phyloP scores from a whole-genome alignment of 2,888 invertebrate genomes.

The Volucella inanis region DNA sequence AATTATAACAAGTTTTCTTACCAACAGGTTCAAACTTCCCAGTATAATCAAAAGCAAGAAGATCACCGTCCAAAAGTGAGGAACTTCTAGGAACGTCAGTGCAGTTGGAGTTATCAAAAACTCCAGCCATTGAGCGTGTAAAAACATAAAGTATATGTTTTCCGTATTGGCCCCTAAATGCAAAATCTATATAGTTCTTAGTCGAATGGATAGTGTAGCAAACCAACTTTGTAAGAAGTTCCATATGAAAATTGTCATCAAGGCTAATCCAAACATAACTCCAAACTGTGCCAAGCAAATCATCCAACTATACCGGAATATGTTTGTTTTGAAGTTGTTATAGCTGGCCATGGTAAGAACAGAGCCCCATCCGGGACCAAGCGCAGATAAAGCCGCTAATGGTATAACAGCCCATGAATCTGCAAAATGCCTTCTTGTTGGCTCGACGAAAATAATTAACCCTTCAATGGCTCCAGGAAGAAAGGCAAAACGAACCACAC shows the following conservation, averaged over 20 bases:
- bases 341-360: conserved; percentile 92
- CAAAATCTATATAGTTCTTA: too few relatives aligned
- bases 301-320: conserved; percentile 83
- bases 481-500: conserved; percentile 77
- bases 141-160: conserved; percentile 7
- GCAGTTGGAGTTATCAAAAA: conserved; percentile 78
- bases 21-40: conserved; percentile 88
- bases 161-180: too few relatives aligned
- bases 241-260: conserved; percentile 87
- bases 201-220: too few relatives aligned
- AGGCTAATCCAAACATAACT: conserved; percentile 84
- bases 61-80: conserved; percentile 89
- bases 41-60: conserved; percentile 91
- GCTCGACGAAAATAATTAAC: background rate
- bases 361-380: conserved; percentile 93
- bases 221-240: conserved; percentile 84
- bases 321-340: conserved; percentile 89
- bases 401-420: conserved; percentile 59
- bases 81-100: conserved; percentile 80
- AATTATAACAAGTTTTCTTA: conserved; percentile 83
- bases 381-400: conserved; percentile 86
- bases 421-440: too few relatives aligned
- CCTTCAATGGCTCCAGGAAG: conserved; percentile 77
- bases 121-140: conserved; percentile 76
- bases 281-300: conserved; percentile 78